Conservation (phyloP, 2,888 invertebrate genomes). For the Lycaena phlaeas region DNA sequence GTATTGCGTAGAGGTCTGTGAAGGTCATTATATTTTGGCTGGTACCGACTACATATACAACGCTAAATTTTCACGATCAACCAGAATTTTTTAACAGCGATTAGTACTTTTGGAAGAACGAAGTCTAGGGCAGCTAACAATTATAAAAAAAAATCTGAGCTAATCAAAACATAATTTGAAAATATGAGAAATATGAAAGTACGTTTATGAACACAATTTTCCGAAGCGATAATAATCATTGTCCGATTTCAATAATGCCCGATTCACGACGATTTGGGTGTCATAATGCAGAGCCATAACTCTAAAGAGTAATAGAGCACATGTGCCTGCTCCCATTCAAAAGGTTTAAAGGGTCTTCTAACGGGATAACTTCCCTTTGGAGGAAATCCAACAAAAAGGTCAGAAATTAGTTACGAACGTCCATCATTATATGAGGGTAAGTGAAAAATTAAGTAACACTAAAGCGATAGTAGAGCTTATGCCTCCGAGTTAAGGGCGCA, state of each 20-base stretch:
- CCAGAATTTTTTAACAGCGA: no score
- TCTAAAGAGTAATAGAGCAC: constrained; percentile 41
- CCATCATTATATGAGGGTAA: constrained; percentile 21
- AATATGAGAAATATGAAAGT: no score
- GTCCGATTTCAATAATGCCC: constrained; percentile 16
- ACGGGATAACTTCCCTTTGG: constrained; percentile 26
- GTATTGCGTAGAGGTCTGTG: no score
- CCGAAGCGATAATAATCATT: constrained; percentile 7
- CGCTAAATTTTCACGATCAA: no score
- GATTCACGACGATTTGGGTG: constrained; percentile 22
- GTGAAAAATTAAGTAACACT: constrained; percentile 4
- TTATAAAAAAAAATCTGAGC: no score
- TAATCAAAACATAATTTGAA: no score
- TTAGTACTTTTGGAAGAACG: no score
- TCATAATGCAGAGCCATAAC: constrained; percentile 42
- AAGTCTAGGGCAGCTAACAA: no score
- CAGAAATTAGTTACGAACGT: constrained; percentile 36
- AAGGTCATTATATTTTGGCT: no score
- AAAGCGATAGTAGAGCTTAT: not conserved
- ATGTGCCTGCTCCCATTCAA: constrained; percentile 33
- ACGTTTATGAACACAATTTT: no score
- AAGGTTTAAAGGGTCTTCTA: constrained; percentile 36
- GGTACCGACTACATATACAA: no score
- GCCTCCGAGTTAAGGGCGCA: not conserved
- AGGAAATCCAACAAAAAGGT: constrained; percentile 30